phyloP scores from a whole-genome alignment of 2,888 invertebrate genomes.

The Allygus modestus region DNA sequence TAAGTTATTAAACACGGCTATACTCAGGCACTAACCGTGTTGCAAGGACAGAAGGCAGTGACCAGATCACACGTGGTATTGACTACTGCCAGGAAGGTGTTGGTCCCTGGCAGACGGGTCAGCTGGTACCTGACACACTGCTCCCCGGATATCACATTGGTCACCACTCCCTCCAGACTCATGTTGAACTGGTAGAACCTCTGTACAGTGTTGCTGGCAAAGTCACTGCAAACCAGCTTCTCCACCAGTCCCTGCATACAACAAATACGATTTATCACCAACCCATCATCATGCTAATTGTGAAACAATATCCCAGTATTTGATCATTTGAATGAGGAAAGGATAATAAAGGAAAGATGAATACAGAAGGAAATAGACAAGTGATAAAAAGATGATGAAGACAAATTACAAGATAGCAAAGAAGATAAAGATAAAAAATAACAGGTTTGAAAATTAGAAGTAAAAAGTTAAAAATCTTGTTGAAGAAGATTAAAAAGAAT shows the following conservation, averaged over 20 bases:
- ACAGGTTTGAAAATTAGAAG: too few species aligned
- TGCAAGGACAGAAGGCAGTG: constrained; percentile 94
- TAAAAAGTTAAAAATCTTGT: too few species aligned
- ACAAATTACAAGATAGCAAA: too few species aligned
- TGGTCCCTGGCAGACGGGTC: constrained; percentile 89
- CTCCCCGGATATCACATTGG: constrained; percentile 91
- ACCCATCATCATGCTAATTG: too few species aligned
- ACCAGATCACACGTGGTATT: constrained; percentile 91
- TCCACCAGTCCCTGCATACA: constrained; percentile 81
- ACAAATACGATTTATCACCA: not conserved
- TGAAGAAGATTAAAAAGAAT: too few species aligned
- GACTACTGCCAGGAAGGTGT: constrained; percentile 91
- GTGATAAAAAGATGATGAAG: too few species aligned
- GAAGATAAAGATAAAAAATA: too few species aligned
- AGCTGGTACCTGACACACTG: constrained; percentile 93
- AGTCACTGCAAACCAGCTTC: constrained; percentile 90
- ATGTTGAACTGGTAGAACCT: constrained; percentile 91
- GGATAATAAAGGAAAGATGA: too few species aligned
- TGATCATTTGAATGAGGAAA: too few species aligned
- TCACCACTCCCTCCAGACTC: constrained; percentile 85
- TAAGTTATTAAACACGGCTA: too few species aligned
- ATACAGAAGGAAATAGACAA: too few species aligned
- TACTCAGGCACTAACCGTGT: constrained; percentile 81
- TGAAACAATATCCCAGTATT: too few species aligned
- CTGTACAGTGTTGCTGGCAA: constrained; percentile 91